Evolutionary conservation across 1,140 invertebrate genomes (phyloP).

Genomic region (Lerema accius): DNA sequence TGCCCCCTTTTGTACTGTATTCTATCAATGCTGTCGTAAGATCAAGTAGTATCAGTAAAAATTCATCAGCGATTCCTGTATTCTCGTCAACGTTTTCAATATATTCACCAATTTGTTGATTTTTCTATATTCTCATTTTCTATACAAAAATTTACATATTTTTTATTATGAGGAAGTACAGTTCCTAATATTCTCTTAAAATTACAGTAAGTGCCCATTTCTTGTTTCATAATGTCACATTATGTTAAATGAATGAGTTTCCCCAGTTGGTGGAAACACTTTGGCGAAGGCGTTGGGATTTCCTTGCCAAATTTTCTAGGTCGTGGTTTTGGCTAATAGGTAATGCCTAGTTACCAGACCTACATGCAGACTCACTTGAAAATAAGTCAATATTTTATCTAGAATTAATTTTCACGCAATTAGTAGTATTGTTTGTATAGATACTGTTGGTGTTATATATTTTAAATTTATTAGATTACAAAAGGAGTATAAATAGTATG

Average conservation of each 20-base stretch:
- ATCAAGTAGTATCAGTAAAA: no score
- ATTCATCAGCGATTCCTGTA: no score
- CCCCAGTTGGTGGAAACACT: slow-evolving; percentile 26
- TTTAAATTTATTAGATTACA: no score
- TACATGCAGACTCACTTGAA: neutral
- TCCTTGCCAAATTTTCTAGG: slow-evolving; percentile 31
- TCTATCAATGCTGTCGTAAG: neutral
- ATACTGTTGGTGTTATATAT: no score
- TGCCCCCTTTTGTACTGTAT: neutral
- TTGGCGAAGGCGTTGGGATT: slow-evolving; percentile 20
- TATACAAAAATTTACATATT: no score
- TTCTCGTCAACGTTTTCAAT: no score
- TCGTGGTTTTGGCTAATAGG: slow-evolving; percentile 15
- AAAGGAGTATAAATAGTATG: no score
- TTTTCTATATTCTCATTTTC: no score
- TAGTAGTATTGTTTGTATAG: no score
- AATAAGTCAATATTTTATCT: neutral
- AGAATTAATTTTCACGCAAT: no score
- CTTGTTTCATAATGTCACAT: slow-evolving; percentile 18
- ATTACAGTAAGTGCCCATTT: slow-evolving; percentile 3
- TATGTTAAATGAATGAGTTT: slow-evolving; percentile 17
- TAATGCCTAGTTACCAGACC: neutral
- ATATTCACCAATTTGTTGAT: no score
- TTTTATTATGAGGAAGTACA: no score
- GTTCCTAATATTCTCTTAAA: neutral